A percentile compares a stretch with the other conserved stretches of the same genome.
Evolutionary conservation across 2,888 invertebrate species (phyloP).

Genomic region (Parnassius smintheus): DNA sequence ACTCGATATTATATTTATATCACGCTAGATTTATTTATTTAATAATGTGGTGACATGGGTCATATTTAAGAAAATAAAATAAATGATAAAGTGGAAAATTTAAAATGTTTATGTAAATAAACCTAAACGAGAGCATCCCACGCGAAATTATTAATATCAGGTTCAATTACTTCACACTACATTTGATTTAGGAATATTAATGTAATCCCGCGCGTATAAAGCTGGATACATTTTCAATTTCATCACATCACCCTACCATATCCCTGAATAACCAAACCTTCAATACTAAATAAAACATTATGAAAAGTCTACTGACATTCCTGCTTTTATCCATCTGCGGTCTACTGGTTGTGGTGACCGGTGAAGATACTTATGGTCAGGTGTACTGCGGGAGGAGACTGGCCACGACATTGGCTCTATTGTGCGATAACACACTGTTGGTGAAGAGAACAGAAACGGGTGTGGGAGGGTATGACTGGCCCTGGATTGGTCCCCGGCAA

Average conservation of each 20-base stretch:
- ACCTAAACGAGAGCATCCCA: neutral
- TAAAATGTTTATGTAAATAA: too few relatives aligned
- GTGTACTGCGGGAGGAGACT: conserved; percentile 27
- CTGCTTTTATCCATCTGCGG: conserved; percentile 5
- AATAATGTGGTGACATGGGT: too few relatives aligned
- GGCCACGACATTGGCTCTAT: conserved; percentile 31
- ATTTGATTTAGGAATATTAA: neutral
- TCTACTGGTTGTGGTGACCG: neutral
- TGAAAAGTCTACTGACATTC: conserved; percentile 2
- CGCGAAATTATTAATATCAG: conserved; percentile 1
- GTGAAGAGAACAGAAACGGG: conserved; percentile 27
- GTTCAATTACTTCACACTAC: conserved; percentile 3
- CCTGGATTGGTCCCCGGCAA: conserved; percentile 36
- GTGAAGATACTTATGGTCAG: conserved; percentile 4
- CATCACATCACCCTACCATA: neutral
- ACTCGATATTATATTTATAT: too few relatives aligned
- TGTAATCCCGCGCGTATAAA: conserved; percentile 9
- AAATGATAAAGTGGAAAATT: too few relatives aligned
- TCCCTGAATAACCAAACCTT: neutral
- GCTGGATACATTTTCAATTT: neutral
- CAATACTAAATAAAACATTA: neutral
- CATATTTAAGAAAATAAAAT: too few relatives aligned
- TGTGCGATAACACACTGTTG: conserved; percentile 28
- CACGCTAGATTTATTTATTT: neutral
- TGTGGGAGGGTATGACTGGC: conserved; percentile 27